These are phyloP conservation scores for Mastacembelus armatus DNA, from an alignment of 2,797 vertebrate species.

Conservation along the genomic window DNA sequence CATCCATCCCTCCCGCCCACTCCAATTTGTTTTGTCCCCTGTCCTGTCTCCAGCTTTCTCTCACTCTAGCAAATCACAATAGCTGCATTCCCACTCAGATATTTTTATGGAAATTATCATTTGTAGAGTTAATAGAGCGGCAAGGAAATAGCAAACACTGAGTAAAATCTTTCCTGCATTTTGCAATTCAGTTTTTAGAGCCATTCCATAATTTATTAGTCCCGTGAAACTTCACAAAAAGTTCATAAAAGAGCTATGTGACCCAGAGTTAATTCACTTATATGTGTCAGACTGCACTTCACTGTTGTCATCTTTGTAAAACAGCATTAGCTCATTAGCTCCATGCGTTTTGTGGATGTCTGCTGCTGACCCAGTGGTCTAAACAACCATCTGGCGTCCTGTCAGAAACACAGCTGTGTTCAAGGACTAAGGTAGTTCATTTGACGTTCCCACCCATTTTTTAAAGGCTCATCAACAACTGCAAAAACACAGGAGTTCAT, in stretches of 20 bases:
- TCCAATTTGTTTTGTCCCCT: slow-evolving; percentile 32
- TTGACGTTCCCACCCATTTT: slow-evolving; percentile 29
- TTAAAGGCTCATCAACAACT: neutral
- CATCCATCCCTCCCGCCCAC: slow-evolving; percentile 51
- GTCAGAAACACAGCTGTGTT: slow-evolving; percentile 49
- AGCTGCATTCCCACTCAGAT: slow-evolving; percentile 7
- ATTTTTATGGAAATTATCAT: slow-evolving; percentile 3
- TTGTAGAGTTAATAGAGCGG: no score
- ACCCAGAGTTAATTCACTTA: neutral
- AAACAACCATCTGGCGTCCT: neutral
- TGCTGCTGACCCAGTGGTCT: slow-evolving; percentile 14
- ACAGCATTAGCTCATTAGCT: neutral
- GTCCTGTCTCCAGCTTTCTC: slow-evolving; percentile 28
- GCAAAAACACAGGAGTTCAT: neutral
- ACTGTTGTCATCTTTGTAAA: no score
- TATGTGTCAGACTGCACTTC: neutral
- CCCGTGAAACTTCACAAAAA: neutral
- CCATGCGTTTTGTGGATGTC: neutral
- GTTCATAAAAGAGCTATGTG: neutral
- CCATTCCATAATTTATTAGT: no score
- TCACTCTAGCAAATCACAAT: slow-evolving; percentile 4
- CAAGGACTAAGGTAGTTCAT: slow-evolving; percentile 35
- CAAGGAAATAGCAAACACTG: neutral
- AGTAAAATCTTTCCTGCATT: neutral
- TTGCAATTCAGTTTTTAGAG: no score